A percentile compares a stretch with the other conserved stretches of the same genome.
These are phyloP conservation scores for Diachrysia chrysitis DNA, from an alignment of 2,888 invertebrate genomes.

Conservation along the genomic window DNA sequence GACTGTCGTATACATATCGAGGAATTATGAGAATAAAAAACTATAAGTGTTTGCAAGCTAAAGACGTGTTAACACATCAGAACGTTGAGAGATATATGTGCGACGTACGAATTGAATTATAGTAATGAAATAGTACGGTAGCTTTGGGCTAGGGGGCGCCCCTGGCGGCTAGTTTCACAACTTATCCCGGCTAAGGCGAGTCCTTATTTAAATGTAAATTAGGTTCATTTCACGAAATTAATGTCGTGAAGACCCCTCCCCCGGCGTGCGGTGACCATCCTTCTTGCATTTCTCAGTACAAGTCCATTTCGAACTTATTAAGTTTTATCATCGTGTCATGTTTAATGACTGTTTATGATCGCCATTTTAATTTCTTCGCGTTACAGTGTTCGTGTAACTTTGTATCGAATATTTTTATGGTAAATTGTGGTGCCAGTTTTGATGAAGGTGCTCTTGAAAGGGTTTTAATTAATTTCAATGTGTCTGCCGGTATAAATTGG, in stretches of 20 bases:
- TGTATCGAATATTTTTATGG: slow-evolving; percentile 53
- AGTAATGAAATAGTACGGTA: slow-evolving; percentile 86
- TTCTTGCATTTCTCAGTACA: slow-evolving; percentile 59
- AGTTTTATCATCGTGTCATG: slow-evolving; percentile 73
- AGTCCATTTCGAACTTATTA: slow-evolving; percentile 62
- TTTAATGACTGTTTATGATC: slow-evolving; percentile 69
- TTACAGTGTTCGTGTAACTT: slow-evolving; percentile 43
- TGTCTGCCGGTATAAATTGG: slow-evolving; percentile 29
- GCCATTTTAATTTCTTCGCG: slow-evolving; percentile 54
- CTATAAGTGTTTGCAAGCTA: slow-evolving; percentile 8
- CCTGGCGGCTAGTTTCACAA: slow-evolving; percentile 88
- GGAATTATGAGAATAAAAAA: background rate
- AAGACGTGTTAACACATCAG: slow-evolving; percentile 37
- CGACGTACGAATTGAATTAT: slow-evolving; percentile 87
- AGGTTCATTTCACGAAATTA: slow-evolving; percentile 97
- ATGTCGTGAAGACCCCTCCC: slow-evolving; percentile 92
- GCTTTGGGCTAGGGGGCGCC: slow-evolving; percentile 85
- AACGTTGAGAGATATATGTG: slow-evolving; percentile 66
- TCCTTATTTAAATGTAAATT: slow-evolving; percentile 97
- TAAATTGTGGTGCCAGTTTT: slow-evolving; percentile 42
- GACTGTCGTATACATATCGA: no score
- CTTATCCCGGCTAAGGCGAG: slow-evolving; percentile 89
- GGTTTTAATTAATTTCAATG: slow-evolving; percentile 48
- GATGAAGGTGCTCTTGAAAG: slow-evolving; percentile 38
- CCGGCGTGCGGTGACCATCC: slow-evolving; percentile 76